phyloP scores from a whole-genome alignment of 1,140 invertebrate genomes.

The Ylistrum balloti region DNA sequence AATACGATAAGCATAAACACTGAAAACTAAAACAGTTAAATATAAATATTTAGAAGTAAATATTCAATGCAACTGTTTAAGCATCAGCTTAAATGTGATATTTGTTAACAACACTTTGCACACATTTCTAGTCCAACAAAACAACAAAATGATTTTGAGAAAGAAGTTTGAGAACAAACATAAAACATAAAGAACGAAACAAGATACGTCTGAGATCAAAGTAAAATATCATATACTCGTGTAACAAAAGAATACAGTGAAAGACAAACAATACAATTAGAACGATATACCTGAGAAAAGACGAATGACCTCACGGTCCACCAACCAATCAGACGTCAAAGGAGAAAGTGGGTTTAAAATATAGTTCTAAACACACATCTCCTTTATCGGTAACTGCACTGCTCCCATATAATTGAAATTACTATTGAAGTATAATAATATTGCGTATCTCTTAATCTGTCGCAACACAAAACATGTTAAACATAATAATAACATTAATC shows the following conservation, averaged over 20 bases:
- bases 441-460: neutral
- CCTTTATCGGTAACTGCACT: neutral
- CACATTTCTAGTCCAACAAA: neutral
- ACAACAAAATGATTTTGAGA: neutral
- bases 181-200: neutral
- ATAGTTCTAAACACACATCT: neutral
- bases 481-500: constrained; percentile 10
- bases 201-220: neutral
- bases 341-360: neutral
- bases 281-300: constrained; percentile 8
- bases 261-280: constrained; percentile 10
- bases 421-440: neutral
- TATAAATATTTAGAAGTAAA: no score
- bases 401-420: neutral
- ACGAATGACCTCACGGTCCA: neutral
- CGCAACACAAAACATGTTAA: constrained; percentile 9
- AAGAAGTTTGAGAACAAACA: neutral
- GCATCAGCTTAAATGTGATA: neutral
- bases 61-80: neutral
- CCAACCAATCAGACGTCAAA: neutral
- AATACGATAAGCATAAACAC: no score
- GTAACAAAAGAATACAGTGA: constrained; percentile 28
- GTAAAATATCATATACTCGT: neutral
- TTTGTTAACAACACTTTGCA: neutral
- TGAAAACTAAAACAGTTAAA: no score